Conservation (phyloP, 2,797 vertebrate genomes). For the Hozukius guyotensis region DNA sequence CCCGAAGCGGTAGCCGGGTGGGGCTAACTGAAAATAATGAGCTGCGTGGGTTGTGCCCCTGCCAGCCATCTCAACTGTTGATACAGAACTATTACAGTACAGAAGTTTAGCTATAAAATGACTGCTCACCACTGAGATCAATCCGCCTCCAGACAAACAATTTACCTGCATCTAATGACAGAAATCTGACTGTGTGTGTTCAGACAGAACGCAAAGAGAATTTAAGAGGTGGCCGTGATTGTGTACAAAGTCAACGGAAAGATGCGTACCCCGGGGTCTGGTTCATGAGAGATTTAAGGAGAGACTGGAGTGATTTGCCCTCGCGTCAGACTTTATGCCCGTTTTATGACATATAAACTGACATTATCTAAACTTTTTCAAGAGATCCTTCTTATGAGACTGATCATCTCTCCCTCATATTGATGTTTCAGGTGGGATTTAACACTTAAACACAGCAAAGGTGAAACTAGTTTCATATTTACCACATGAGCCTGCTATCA, state of each 20-base stretch:
- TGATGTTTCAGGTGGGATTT: not conserved
- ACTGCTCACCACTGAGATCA: not conserved
- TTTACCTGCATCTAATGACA: not conserved
- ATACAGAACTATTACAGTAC: not conserved
- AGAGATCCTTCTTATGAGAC: not conserved
- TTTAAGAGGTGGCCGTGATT: not conserved
- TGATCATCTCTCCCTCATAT: not conserved
- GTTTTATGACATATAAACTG: not conserved
- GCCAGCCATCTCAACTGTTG: not conserved
- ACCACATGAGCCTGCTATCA: not conserved
- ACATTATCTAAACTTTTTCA: not conserved
- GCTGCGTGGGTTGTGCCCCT: not conserved
- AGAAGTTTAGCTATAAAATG: not conserved
- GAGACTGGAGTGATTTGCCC: not conserved
- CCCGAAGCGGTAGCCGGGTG: not conserved
- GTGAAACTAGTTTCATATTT: not conserved
- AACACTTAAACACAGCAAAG: not conserved
- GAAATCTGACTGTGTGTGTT: not conserved
- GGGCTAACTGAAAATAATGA: constrained; percentile 5
- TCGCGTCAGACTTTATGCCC: not conserved
- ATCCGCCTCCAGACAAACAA: not conserved
- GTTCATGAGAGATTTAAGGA: not conserved
- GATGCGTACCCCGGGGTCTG: not conserved
- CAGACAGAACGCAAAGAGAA: not conserved
- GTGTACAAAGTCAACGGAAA: not conserved